A percentile compares a stretch with the other conserved stretches of the same genome.
These are phyloP conservation scores for Andrena flavipes DNA, from an alignment of 2,888 invertebrate species.

Conservation along the genomic window DNA sequence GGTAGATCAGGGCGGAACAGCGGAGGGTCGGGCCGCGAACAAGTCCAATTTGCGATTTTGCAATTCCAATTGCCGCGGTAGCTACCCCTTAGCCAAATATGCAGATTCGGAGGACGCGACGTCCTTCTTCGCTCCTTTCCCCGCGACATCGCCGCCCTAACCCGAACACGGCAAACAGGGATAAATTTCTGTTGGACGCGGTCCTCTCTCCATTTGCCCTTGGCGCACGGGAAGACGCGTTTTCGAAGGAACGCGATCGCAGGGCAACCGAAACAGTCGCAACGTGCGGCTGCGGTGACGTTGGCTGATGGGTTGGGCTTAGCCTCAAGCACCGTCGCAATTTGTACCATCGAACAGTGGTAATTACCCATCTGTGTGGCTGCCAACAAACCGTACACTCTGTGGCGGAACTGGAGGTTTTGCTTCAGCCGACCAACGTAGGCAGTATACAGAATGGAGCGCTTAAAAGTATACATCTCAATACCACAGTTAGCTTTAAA, in stretches of 20 bases:
- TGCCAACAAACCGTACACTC: constrained; percentile 57
- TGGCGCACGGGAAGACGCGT: constrained; percentile 39
- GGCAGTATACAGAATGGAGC: not conserved
- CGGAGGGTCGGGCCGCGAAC: constrained; percentile 75
- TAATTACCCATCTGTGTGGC: constrained; percentile 76
- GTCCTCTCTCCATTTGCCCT: constrained; percentile 16
- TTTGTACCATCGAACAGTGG: constrained; percentile 77
- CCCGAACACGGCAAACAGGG: constrained; percentile 59
- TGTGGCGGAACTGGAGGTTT: constrained; percentile 25
- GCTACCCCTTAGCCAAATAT: constrained; percentile 82
- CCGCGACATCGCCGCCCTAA: constrained; percentile 49
- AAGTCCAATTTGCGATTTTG: constrained; percentile 84
- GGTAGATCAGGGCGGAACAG: constrained; percentile 35
- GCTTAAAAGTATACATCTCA: not conserved
- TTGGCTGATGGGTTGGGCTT: constrained; percentile 34
- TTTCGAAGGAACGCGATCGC: constrained; percentile 61
- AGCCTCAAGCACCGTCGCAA: constrained; percentile 70
- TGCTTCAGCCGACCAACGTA: constrained; percentile 13
- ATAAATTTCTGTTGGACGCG: constrained; percentile 42
- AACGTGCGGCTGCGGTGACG: constrained; percentile 19
- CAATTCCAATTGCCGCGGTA: constrained; percentile 83
- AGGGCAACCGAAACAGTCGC: constrained; percentile 23
- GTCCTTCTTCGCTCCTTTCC: constrained; percentile 66
- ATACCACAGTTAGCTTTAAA: too few relatives aligned
- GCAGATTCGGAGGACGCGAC: constrained; percentile 78